Evolutionary conservation across 2,113 vertebrate genomes (phyloP).

Genomic region (Callopanchax toddi): DNA sequence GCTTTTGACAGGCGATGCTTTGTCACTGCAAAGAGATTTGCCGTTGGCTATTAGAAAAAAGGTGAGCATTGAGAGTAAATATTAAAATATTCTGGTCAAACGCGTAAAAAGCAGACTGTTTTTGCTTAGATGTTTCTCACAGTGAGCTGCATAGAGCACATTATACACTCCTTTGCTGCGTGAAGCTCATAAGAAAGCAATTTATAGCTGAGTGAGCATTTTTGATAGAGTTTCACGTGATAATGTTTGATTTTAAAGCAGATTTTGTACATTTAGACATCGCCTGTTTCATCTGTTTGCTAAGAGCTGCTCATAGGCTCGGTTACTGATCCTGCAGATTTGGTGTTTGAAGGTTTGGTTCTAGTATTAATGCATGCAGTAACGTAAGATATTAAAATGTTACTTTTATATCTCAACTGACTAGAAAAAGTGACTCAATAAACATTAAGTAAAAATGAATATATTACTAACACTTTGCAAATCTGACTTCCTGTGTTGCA

Average conservation of each 20-base stretch:
- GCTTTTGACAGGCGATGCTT: constrained; percentile 67
- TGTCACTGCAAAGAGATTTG: constrained; percentile 61
- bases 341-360: constrained; percentile 12
- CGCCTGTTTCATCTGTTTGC: not conserved
- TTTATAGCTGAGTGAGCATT: constrained; percentile 22
- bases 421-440: no score
- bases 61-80: constrained; percentile 8
- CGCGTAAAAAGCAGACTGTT: no score
- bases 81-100: constrained; percentile 46
- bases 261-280: constrained; percentile 19
- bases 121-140: no score
- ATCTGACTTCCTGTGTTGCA: no score
- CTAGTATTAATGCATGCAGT: not conserved
- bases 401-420: no score
- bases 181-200: constrained; percentile 11
- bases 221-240: constrained; percentile 15
- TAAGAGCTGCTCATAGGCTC: constrained; percentile 7
- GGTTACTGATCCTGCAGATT: constrained; percentile 10
- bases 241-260: constrained; percentile 19
- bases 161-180: not conserved
- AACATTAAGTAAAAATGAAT: no score
- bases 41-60: constrained; percentile 31
- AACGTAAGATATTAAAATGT: no score
- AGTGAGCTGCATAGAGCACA: no score
- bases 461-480: no score